Percentiles rank a stretch among this genome's conserved stretches.
Evolutionary conservation across 1,140 invertebrate species (phyloP).

Genomic region (Agrilus planipennis): DNA sequence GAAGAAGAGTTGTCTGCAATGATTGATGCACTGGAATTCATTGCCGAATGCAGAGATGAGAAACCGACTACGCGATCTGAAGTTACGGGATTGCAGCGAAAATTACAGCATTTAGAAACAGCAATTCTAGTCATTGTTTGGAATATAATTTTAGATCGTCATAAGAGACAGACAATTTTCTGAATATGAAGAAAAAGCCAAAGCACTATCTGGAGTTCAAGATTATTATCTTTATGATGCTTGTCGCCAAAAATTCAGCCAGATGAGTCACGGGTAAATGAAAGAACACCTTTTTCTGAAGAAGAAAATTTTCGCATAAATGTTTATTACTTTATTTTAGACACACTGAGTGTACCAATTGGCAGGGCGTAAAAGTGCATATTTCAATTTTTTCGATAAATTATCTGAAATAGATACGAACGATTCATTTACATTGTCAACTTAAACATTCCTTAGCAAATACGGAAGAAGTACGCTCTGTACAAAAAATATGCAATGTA

Average conservation of each 20-base stretch:
- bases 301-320: conserved; percentile 10
- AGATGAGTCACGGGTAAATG: conserved; percentile 9
- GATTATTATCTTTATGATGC: conserved; percentile 10
- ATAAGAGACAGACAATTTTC: no score
- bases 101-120: conserved; percentile 10
- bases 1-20: not conserved
- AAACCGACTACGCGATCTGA: not conserved
- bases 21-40: not conserved
- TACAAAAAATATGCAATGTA: conserved; percentile 10
- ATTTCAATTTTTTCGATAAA: not conserved
- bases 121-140: conserved; percentile 10
- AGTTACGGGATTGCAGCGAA: not conserved
- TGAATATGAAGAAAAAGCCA: conserved; percentile 12
- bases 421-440: no score
- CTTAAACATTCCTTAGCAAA: no score
- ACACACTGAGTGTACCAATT: no score
- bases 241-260: no score
- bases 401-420: not conserved
- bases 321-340: conserved; percentile 7
- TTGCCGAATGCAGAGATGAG: not conserved
- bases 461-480: conserved; percentile 9
- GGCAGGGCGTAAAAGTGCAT: not conserved
- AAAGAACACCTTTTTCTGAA: conserved; percentile 10
- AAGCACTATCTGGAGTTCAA: conserved; percentile 12
- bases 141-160: no score